Base-by-base conservation (phyloP, 2,113 vertebrate species). In the Ariopsis seemanni region DNA sequence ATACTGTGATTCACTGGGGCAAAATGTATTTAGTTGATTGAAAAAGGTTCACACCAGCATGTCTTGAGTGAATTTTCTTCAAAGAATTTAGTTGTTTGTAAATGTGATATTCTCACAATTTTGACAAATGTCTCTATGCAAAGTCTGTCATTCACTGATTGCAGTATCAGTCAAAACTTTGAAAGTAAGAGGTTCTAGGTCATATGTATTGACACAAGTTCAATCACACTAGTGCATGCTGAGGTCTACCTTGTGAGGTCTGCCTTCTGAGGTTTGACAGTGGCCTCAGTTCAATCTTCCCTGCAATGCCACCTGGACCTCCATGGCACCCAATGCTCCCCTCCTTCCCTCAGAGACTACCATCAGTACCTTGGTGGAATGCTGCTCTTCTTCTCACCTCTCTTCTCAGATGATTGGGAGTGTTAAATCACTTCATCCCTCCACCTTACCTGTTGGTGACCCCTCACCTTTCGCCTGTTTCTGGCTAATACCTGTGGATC, bases 121-220 rank as follows among this genome's bases (percentile, higher is more conserved):
- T 18, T 22, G 17, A 48, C 74, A 77, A 52, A 77, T 77, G 74
- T 42, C 20, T 77, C 42, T 12, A 18, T 42, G 74, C 74, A 77
- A 77, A 52, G 48, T 22, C 74, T 77, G 42, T 77, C 74, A 77
- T 77, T 52, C 18, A 77, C 4, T 77, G 74, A 77, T 77, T 77
- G 14, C 11, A 79, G n/a, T 53, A 79, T 79, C 48, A 52, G 48
- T 78, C 42, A 77, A 52, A 52, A 3, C 10, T 52, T 7, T 77
- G 7, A 58, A 81, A 60, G 27, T 60, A 81, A 55, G 53, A 60
- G n/a, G 78, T 58, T 81, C 4, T 60, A 34, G n/a, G 55, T 55
- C 3, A 60, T 18, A 17, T 42, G 15, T 27, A 79, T 15, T 78
- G 48, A 79, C 12, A 27, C 25, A 58, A 11, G 53, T 58, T 81